phyloP scores from a whole-genome alignment of 2,888 invertebrate genomes.

The Stratiomys singularior region DNA sequence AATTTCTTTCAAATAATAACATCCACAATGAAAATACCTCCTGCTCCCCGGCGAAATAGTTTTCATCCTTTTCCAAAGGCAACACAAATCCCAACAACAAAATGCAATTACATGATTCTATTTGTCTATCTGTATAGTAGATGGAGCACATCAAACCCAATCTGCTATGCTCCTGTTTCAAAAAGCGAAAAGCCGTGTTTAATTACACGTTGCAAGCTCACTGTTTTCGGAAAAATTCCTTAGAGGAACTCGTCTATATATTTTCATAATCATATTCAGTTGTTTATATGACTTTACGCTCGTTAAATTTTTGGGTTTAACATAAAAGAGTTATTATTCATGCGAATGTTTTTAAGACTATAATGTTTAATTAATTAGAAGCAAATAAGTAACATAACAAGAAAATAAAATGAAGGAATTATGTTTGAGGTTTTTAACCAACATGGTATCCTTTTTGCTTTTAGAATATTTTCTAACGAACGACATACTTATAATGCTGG shows the following conservation, averaged over 20 bases:
- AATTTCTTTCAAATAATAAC: no score
- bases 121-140: background rate
- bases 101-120: background rate
- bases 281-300: no score
- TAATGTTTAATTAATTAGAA: slow-evolving; percentile 7
- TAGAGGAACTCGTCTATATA: background rate
- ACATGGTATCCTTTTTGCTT: no score
- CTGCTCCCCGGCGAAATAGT: no score
- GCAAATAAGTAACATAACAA: slow-evolving; percentile 2
- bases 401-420: background rate
- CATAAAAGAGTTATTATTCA: no score
- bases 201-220: slow-evolving; percentile 4
- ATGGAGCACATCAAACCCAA: background rate
- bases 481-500: no score
- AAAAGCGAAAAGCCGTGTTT: slow-evolving; percentile 38
- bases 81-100: background rate
- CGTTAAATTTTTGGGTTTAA: no score
- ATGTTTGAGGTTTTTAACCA: background rate
- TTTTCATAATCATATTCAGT: no score
- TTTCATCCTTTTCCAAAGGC: no score
- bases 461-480: no score
- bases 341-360: background rate
- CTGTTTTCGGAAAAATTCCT: slow-evolving; percentile 15
- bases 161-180: background rate
- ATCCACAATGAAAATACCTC: no score